Evolutionary conservation across 2,797 vertebrate genomes (phyloP).

Genomic region (Phoebastria nigripes): DNA sequence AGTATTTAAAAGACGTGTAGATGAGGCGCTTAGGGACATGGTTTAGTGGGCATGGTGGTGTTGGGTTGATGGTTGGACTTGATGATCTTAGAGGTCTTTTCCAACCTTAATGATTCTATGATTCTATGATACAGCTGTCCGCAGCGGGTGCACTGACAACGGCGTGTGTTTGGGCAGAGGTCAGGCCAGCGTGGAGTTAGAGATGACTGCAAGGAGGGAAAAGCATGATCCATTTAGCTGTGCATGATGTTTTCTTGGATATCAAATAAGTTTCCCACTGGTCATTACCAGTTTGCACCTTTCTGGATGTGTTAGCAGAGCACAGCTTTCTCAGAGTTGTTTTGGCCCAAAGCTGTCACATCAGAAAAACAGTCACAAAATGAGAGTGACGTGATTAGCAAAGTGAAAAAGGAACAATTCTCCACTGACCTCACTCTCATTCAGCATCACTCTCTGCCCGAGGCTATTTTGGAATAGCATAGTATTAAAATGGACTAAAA

Average conservation of each 20-base stretch:
- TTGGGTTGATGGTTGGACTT: no score
- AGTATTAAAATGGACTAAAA: neutral
- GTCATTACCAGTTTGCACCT: neutral
- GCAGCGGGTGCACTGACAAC: neutral
- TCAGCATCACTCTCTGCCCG: neutral
- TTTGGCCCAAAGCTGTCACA: neutral
- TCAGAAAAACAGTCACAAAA: neutral
- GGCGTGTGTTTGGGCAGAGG: neutral
- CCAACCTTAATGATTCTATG: no score
- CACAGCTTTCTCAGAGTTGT: neutral
- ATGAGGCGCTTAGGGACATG: no score
- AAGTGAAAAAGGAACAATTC: slow-evolving; percentile 36
- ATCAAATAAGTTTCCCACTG: neutral
- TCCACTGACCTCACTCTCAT: neutral
- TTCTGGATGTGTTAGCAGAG: neutral
- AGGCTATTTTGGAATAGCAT: neutral
- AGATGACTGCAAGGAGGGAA: neutral
- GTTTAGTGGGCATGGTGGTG: no score
- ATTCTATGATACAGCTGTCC: neutral
- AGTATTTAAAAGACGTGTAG: no score
- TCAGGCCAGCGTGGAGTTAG: neutral
- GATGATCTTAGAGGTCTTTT: no score
- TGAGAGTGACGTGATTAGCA: neutral
- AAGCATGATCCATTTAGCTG: rapidly evolving
- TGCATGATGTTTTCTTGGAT: neutral